A percentile compares a stretch with the other conserved stretches of the same genome.
Conservation (phyloP, 2,888 invertebrate species). For the Ferrisia virgata region DNA sequence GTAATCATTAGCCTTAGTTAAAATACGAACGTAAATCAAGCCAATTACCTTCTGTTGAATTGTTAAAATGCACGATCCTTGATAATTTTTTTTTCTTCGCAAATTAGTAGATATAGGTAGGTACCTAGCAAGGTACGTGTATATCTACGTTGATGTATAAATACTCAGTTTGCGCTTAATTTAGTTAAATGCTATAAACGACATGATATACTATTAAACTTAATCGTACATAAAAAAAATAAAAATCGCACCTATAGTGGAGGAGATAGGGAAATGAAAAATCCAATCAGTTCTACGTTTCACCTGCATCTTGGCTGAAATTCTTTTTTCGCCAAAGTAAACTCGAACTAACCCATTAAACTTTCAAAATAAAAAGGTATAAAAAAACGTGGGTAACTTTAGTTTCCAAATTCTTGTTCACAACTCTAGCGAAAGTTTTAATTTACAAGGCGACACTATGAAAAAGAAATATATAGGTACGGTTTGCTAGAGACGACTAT, state of each 20-base stretch:
- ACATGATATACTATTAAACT: background rate
- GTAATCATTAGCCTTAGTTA: background rate
- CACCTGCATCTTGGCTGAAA: background rate
- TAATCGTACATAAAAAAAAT: background rate
- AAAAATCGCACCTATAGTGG: background rate
- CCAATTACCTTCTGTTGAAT: background rate
- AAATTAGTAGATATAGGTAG: too few species aligned
- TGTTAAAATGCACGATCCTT: background rate
- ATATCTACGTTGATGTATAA: too few species aligned
- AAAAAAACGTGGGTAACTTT: background rate
- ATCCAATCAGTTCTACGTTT: background rate
- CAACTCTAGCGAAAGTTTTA: conserved; percentile 7
- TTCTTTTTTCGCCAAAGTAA: background rate
- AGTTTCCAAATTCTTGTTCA: conserved; percentile 3
- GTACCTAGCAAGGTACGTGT: too few species aligned
- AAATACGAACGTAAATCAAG: background rate
- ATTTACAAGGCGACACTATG: conserved; percentile 3
- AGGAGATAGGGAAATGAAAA: background rate
- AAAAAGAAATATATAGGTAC: background rate
- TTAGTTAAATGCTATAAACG: background rate
- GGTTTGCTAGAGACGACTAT: background rate
- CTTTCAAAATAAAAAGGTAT: background rate
- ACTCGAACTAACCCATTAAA: background rate
- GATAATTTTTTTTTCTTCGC: background rate
- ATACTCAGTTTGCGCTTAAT: background rate